Base-by-base conservation (phyloP, 2,797 vertebrate species). In the Gymnothorax reevesii region DNA sequence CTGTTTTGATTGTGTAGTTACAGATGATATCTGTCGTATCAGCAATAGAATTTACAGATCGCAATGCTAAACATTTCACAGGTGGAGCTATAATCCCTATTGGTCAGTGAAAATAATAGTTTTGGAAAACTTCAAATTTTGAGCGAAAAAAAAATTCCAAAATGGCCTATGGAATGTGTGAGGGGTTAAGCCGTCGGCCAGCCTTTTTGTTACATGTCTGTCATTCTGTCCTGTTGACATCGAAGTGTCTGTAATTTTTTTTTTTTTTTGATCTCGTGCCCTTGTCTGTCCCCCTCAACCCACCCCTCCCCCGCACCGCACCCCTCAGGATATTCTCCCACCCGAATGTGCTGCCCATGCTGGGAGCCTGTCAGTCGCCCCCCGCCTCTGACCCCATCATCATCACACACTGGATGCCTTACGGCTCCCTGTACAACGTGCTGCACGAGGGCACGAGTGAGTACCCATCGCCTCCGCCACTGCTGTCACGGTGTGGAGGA, bases 391-490 rank as follows among this genome's bases (percentile, higher is more conserved):
- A 98, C 83, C 97, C 98, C 2, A 95, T 95, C 86, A 91, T 99
- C 90, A 98, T 99, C 90, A 97, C 97, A 91, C 98, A 98, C 93
- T 98, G 97, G 96, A 99, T 99, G 98, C 97, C 97, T 2, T 98
- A 97, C 0, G 98, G 98, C 89, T 99, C 98, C 49, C 96, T 99
- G 85, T 98, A 97, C 95, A 99, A 98, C 0, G 97, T 99, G 57
- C 94, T 99, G 22, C 98, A 99, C 0, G 98, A 99, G 92, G 98
- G 98, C 90, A 99, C 98, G 12, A 98, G 98, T 99, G 92, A 98
- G 97, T 93, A 25, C 82, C 87, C 20, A 27, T 54, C 49, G 27
- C 64, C 3, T 1, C 59, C 2, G 17, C 55, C 10, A 59, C 15
- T 3, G 54, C n/a, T 17, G 12, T 54, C 49, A 52, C 20, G 73